Conservation (phyloP, 1,140 invertebrate species). For the Ectropis grisescens region DNA sequence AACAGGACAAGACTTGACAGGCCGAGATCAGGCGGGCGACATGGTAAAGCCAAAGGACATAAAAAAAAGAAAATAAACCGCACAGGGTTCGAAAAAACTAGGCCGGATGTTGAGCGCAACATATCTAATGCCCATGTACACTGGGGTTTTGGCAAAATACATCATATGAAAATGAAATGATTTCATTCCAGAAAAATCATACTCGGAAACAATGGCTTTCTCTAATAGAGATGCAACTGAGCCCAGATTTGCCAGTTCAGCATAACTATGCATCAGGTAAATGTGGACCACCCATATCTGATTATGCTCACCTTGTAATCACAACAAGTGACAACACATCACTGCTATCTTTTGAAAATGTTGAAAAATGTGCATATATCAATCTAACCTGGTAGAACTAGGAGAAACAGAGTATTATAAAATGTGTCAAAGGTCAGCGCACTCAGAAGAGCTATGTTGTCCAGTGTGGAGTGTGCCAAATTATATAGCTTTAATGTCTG, state of each 20-base stretch:
- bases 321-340: conserved; percentile 71
- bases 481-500: conserved; percentile 88
- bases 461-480: conserved; percentile 92
- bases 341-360: conserved; percentile 80
- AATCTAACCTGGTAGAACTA: conserved; percentile 73
- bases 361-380: conserved; percentile 83
- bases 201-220: conserved; percentile 63
- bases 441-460: conserved; percentile 78
- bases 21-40: conserved; percentile 56
- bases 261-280: conserved; percentile 65
- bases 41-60: conserved; percentile 49
- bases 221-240: conserved; percentile 59
- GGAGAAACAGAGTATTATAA: conserved; percentile 72
- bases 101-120: conserved; percentile 33
- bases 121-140: conserved; percentile 46
- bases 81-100: conserved; percentile 38
- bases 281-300: conserved; percentile 61
- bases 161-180: conserved; percentile 65
- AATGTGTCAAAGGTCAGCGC: conserved; percentile 77
- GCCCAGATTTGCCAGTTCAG: conserved; percentile 45
- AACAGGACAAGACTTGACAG: conserved; percentile 49
- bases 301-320: conserved; percentile 86
- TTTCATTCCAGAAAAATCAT: conserved; percentile 59
- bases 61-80: conserved; percentile 44
- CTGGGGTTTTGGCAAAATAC: conserved; percentile 66